These are phyloP conservation scores for Harmothoe impar DNA, from an alignment of 2,888 invertebrate genomes.

Conservation along the genomic window DNA sequence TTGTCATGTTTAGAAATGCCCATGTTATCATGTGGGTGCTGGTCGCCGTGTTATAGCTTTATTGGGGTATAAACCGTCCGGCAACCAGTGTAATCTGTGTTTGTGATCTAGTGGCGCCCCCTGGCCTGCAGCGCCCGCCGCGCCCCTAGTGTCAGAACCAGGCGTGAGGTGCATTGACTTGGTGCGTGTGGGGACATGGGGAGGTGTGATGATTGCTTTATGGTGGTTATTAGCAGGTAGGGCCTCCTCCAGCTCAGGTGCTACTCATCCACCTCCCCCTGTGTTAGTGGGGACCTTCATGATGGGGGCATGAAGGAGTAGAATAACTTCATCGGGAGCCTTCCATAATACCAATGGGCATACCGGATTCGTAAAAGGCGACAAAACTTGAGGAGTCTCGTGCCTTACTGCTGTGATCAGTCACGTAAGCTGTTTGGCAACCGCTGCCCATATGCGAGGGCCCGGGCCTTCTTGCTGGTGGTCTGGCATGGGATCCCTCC, in stretches of 20 bases:
- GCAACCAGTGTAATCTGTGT: constrained; percentile 16
- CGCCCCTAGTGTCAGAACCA: constrained; percentile 18
- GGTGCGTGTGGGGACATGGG: background rate
- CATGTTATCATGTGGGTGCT: constrained; percentile 13
- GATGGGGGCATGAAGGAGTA: too few relatives aligned
- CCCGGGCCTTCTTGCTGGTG: too few relatives aligned
- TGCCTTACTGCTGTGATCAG: too few relatives aligned
- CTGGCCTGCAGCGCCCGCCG: background rate
- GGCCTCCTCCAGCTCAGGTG: constrained; percentile 11
- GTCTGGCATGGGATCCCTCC: too few relatives aligned
- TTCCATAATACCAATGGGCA: too few relatives aligned
- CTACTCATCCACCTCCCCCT: background rate
- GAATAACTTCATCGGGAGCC: too few relatives aligned
- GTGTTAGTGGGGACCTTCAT: too few relatives aligned
- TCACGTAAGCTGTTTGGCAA: too few relatives aligned
- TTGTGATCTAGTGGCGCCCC: background rate
- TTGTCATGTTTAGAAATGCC: background rate
- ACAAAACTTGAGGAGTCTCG: too few relatives aligned
- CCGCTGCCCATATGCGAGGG: too few relatives aligned
- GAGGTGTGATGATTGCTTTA: constrained; percentile 50
- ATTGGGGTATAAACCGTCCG: background rate
- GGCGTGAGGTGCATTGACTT: constrained; percentile 37
- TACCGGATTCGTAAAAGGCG: too few relatives aligned
- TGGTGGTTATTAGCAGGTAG: constrained; percentile 10
- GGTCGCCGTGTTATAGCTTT: background rate